phyloP scores from a whole-genome alignment of 1,140 invertebrate species.

The Ceratina australensis region DNA sequence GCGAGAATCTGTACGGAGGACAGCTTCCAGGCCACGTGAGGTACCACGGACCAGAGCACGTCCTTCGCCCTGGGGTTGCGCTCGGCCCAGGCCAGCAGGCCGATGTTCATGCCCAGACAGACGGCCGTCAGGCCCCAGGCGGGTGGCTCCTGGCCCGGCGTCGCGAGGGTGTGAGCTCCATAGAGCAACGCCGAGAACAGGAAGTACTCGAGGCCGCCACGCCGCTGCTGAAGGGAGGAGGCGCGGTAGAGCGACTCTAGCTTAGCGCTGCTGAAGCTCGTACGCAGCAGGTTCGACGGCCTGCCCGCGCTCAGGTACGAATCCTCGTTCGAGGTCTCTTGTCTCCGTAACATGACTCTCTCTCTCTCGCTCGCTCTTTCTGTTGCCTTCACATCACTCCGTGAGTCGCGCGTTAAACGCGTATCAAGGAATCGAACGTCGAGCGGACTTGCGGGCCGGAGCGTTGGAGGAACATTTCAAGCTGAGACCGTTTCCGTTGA shows the following conservation, averaged over 20 bases:
- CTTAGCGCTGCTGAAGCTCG: constrained; percentile 72
- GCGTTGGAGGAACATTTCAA: neutral
- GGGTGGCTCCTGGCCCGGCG: constrained; percentile 76
- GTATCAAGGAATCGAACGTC: neutral
- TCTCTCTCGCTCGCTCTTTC: neutral
- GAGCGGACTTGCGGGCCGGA: neutral
- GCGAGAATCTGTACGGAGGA: constrained; percentile 83
- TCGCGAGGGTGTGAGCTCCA: constrained; percentile 82
- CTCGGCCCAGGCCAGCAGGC: constrained; percentile 79
- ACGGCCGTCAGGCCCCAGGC: constrained; percentile 80
- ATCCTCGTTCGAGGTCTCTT: constrained; percentile 76
- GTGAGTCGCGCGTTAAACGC: neutral
- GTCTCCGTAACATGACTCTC: constrained; percentile 55
- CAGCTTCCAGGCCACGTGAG: constrained; percentile 83
- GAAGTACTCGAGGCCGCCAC: constrained; percentile 88
- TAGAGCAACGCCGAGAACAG: constrained; percentile 85
- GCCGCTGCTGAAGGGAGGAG: constrained; percentile 87
- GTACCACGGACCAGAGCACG: constrained; percentile 79
- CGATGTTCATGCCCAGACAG: constrained; percentile 80
- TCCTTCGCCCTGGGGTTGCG: constrained; percentile 74
- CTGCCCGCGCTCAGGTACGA: constrained; percentile 76
- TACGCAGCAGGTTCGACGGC: constrained; percentile 74
- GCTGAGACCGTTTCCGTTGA: neutral
- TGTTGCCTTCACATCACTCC: constrained; percentile 10
- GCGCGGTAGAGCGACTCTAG: constrained; percentile 88